Percentiles rank a stretch among this genome's conserved stretches.
Conservation (phyloP, 2,888 invertebrate species). For the Conchocele bisecta region DNA sequence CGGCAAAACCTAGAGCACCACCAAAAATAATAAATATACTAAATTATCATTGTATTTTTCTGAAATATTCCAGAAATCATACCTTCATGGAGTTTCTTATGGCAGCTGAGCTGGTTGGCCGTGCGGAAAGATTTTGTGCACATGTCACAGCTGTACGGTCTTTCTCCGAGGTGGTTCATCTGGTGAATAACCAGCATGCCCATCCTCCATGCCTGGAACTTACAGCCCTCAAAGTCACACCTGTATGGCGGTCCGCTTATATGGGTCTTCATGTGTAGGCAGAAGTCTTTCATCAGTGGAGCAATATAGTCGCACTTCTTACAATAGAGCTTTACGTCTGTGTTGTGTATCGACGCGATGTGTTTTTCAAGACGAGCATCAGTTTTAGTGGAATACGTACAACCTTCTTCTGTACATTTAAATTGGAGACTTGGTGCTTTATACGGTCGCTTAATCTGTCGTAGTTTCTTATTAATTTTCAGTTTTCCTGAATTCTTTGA, state of each 20-base stretch:
- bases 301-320: conserved; percentile 86
- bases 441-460: too few relatives aligned
- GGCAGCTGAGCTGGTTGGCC: conserved; percentile 86
- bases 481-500: too few relatives aligned
- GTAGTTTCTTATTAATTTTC: too few relatives aligned
- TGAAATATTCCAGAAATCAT: too few relatives aligned
- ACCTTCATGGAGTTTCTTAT: conserved; percentile 85
- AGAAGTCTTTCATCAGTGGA: conserved; percentile 86
- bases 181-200: conserved; percentile 86
- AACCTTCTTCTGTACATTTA: conserved; percentile 49
- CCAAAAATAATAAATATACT: too few relatives aligned
- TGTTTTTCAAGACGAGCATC: conserved; percentile 49
- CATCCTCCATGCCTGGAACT: conserved; percentile 83
- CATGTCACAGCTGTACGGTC: conserved; percentile 84
- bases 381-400: conserved; percentile 52
- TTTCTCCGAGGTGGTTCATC: conserved; percentile 85
- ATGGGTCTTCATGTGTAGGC: conserved; percentile 85
- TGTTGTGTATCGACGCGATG: conserved; percentile 50
- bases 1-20: too few relatives aligned
- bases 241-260: conserved; percentile 87
- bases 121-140: conserved; percentile 86
- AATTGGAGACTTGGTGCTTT: too few relatives aligned
- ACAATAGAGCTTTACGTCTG: conserved; percentile 79
- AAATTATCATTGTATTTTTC: too few relatives aligned
- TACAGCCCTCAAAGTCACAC: conserved; percentile 85